These are phyloP conservation scores for Entomobrya proxima DNA, from an alignment of 2,888 invertebrate genomes.

Conservation along the genomic window DNA sequence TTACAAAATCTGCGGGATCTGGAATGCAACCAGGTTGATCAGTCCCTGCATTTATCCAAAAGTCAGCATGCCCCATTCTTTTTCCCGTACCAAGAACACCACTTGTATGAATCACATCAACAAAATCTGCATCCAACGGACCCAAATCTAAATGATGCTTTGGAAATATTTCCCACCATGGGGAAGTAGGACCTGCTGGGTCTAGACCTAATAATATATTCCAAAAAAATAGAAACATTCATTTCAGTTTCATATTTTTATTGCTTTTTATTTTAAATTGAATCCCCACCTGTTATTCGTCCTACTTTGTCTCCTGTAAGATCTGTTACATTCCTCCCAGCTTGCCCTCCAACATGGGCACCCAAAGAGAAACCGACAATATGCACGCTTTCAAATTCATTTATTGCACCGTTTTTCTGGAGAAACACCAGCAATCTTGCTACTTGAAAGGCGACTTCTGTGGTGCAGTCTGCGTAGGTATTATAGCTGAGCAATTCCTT, in stretches of 20 bases:
- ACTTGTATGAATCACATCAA: conserved; percentile 48
- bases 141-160: conserved; percentile 47
- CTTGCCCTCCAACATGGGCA: conserved; percentile 51
- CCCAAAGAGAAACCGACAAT: conserved; percentile 37
- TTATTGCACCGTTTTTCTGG: conserved; percentile 1
- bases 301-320: conserved; percentile 44
- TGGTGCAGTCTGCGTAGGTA: conserved; percentile 44
- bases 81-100: conserved; percentile 10
- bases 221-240: background rate
- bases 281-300: conserved; percentile 59
- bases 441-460: conserved; percentile 35
- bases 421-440: conserved; percentile 40
- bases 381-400: conserved; percentile 16
- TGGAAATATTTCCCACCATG: conserved; percentile 46
- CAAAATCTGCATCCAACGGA: conserved; percentile 47
- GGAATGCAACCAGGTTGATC: conserved; percentile 49
- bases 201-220: conserved; percentile 23
- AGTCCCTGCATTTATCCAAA: conserved; percentile 35
- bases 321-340: conserved; percentile 48
- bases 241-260: background rate
- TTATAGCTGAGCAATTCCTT: conserved; percentile 41
- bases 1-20: conserved; percentile 30
- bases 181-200: conserved; percentile 33
- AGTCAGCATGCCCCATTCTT: conserved; percentile 42
- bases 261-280: too few relatives aligned